Evolutionary conservation across 1,140 invertebrate species (phyloP).

Genomic region (Bombus confusus): DNA sequence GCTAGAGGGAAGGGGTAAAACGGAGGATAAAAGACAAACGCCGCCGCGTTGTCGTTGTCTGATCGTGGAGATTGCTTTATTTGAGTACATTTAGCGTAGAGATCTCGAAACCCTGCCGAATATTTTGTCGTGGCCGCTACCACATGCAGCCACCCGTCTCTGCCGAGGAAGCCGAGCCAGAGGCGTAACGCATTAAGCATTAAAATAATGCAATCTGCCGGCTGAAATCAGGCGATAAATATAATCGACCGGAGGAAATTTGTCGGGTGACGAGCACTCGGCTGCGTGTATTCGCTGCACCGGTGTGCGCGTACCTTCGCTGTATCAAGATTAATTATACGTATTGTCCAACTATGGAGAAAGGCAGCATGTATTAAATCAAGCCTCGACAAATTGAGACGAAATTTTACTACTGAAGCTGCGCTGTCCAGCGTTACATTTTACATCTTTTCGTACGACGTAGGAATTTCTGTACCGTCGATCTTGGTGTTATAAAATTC

Average conservation of each 20-base stretch:
- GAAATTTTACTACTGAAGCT: background rate
- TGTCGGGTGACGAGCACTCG: constrained; percentile 61
- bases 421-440: background rate
- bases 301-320: constrained; percentile 27
- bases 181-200: constrained; percentile 67
- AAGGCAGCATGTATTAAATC: background rate
- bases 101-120: constrained; percentile 53
- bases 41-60: constrained; percentile 61
- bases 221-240: constrained; percentile 71
- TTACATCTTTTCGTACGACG: background rate
- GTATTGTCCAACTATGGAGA: background rate
- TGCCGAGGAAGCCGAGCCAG: background rate
- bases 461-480: no score
- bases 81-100: constrained; percentile 70
- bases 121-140: constrained; percentile 51
- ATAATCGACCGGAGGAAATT: constrained; percentile 72
- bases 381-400: background rate
- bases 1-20: background rate
- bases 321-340: constrained; percentile 10
- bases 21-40: constrained; percentile 60
- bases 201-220: constrained; percentile 74
- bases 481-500: background rate
- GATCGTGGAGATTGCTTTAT: constrained; percentile 77
- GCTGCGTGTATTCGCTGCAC: constrained; percentile 40
- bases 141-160: background rate